phyloP scores from a whole-genome alignment of 2,797 vertebrate species.

The Ctenopoma multispine region DNA sequence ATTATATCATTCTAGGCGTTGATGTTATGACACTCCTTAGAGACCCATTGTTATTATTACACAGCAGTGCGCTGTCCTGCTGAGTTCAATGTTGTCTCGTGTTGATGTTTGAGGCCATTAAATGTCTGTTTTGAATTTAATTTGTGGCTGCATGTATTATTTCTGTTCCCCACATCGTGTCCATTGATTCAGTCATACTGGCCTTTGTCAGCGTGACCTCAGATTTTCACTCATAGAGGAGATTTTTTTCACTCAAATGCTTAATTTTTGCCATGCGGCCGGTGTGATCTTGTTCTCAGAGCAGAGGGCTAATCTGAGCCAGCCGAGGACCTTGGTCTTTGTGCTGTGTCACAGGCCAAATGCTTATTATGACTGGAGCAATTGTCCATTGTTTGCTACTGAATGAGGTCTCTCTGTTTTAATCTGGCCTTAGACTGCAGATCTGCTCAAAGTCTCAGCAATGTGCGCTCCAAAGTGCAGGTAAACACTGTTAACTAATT shows the following conservation, averaged over 20 bases:
- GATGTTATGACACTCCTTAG: slow-evolving; percentile 49
- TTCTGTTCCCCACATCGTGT: slow-evolving; percentile 2
- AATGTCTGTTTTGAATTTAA: slow-evolving; percentile 65
- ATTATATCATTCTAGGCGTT: slow-evolving; percentile 47
- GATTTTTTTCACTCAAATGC: slow-evolving; percentile 26
- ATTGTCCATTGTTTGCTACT: slow-evolving; percentile 83
- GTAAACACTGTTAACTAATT: slow-evolving; percentile 46
- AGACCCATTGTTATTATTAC: slow-evolving; percentile 38
- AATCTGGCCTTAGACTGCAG: slow-evolving; percentile 79
- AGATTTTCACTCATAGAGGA: slow-evolving; percentile 37
- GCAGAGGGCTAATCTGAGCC: slow-evolving; percentile 55
- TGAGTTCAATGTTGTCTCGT: slow-evolving; percentile 55
- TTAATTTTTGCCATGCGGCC: slow-evolving; percentile 40
- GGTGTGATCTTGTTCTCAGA: slow-evolving; percentile 30
- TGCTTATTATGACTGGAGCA: slow-evolving; percentile 80
- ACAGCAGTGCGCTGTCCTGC: slow-evolving; percentile 49
- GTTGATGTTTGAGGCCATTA: slow-evolving; percentile 70
- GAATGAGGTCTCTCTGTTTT: slow-evolving; percentile 82
- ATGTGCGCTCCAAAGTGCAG: slow-evolving; percentile 64
- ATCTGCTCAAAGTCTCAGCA: slow-evolving; percentile 80
- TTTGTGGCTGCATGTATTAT: slow-evolving; percentile 46
- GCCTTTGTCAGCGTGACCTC: slow-evolving; percentile 26
- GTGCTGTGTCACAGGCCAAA: slow-evolving; percentile 75
- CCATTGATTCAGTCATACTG: slow-evolving; percentile 24
- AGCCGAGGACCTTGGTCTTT: slow-evolving; percentile 55